Evolutionary conservation across 2,113 vertebrate genomes (phyloP).

Genomic region (Engraulis encrasicolus): DNA sequence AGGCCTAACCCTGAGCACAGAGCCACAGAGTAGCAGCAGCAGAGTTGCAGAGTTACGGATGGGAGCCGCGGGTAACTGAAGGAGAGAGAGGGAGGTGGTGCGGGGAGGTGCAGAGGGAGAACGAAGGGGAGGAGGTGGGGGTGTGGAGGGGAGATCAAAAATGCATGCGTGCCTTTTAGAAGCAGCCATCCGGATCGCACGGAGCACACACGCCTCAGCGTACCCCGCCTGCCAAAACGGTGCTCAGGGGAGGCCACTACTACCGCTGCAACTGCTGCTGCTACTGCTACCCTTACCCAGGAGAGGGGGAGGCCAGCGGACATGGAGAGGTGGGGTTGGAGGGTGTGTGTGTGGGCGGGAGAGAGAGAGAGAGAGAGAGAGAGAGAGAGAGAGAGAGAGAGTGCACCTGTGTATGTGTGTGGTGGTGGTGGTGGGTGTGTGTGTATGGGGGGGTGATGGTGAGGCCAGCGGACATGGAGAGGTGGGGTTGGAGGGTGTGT

Average conservation of each 20-base stretch:
- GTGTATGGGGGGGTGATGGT: too few relatives aligned
- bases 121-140: too few relatives aligned
- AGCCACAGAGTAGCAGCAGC: too few relatives aligned
- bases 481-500: too few relatives aligned
- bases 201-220: conserved; percentile 59
- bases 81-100: conserved; percentile 37
- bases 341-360: conserved; percentile 46
- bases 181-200: conserved; percentile 60
- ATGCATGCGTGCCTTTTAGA: conserved; percentile 65
- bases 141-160: conserved; percentile 59
- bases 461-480: too few relatives aligned
- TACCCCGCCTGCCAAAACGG: background rate
- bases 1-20: conserved; percentile 47
- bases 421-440: too few relatives aligned
- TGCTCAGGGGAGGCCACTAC: background rate
- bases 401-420: too few relatives aligned
- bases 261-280: too few relatives aligned
- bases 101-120: background rate
- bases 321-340: conserved; percentile 42
- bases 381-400: too few relatives aligned
- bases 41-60: conserved; percentile 49
- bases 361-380: background rate
- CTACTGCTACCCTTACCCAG: conserved; percentile 23
- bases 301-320: background rate
- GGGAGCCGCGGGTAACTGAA: conserved; percentile 58